Base-by-base conservation (phyloP, 53 echinoderm and acorn worm species). In the Paracentrotus lividus region DNA sequence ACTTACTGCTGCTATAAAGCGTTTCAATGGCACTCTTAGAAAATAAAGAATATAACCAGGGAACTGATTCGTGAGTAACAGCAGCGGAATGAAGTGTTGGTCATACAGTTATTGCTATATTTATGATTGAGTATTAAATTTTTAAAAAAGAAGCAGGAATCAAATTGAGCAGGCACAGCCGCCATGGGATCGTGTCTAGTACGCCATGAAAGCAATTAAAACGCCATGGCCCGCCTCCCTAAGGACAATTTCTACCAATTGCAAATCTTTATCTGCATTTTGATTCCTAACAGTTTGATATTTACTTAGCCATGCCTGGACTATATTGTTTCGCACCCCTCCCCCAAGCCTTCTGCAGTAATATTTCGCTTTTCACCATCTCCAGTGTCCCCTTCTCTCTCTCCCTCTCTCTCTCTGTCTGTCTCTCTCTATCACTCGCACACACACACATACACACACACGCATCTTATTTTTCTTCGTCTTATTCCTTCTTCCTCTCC, bases 201-300 rank as follows among this genome's bases (percentile, higher is more conserved):
- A 81, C 47, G 81, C 20, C 44, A 81, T 24, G 81, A 47, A 81
- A 45, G 14, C 81, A 81, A 81, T 81, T 81, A 81, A 47, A 81
- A 45, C 47, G 81, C 81, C 47, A 18, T 47, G 47, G n/a, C 47
- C 81, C 44, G n/a, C 44, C 20, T 81, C 81, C 81, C 81, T 47
- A 0, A 81, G 49, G 81, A 81, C 49, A 81, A 81, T 45, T 81
- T 42, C 76, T 38, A 21, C 38, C 69, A 42, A 76, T 76, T 76
- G 8, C 45, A n/a, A 81, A n/a, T 81, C 47, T 45, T 5, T 47
- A 45, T 81, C 47, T n/a, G 10, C 44, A 24, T 81, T 67, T 81
- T 47, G 81, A 81, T 44, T 81, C 26, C 27, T 81, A 45, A 81
- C 81, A 81, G 81, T 81, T 3, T 23, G 81, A 81, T 81, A 13